These are phyloP conservation scores for Gryllus longicercus DNA, from an alignment of 2,888 invertebrate species.

Conservation along the genomic window DNA sequence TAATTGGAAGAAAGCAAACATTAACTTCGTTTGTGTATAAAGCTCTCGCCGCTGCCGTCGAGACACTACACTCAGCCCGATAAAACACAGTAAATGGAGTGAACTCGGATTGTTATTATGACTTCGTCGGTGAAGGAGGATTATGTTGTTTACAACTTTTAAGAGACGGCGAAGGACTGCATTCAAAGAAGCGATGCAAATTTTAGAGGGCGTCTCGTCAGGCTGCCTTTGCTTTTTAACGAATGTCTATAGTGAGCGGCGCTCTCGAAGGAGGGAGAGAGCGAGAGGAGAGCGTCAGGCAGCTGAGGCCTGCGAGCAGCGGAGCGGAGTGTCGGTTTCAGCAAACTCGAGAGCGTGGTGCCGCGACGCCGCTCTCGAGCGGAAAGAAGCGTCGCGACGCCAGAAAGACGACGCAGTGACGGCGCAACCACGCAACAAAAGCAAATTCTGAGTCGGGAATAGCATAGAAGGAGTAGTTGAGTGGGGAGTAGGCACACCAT, in stretches of 20 bases:
- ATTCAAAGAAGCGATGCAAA: constrained; percentile 6
- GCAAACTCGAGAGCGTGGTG: too few relatives aligned
- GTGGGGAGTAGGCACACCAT: too few relatives aligned
- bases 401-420: too few relatives aligned
- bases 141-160: constrained; percentile 9
- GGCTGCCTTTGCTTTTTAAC: background rate
- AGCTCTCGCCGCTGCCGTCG: background rate
- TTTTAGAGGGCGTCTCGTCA: background rate
- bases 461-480: too few relatives aligned
- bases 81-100: constrained; percentile 6
- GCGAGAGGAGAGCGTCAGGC: too few relatives aligned
- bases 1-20: background rate
- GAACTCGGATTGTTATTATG: background rate
- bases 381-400: too few relatives aligned
- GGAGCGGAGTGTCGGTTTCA: too few relatives aligned
- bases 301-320: too few relatives aligned
- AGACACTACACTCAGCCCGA: background rate
- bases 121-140: background rate
- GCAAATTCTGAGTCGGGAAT: too few relatives aligned
- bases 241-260: background rate
- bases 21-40: background rate
- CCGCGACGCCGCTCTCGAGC: too few relatives aligned
- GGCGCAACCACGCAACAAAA: too few relatives aligned
- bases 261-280: background rate
- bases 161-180: background rate